Percentiles rank a stretch among this genome's conserved stretches.
phyloP scores from a whole-genome alignment of 1,140 invertebrate genomes.

The Tribolium madens region DNA sequence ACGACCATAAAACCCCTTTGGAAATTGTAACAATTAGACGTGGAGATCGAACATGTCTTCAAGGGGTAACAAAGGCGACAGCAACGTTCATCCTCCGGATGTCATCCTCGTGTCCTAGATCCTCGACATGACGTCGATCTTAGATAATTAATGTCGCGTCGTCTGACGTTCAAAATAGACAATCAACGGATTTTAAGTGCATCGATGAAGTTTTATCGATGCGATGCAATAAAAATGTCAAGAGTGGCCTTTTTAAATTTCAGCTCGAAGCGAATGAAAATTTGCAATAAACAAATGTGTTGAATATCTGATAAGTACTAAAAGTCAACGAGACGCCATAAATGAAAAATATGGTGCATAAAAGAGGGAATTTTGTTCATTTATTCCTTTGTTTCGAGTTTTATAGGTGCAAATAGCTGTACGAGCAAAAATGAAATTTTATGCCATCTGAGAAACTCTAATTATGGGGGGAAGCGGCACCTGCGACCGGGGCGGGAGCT shows the following conservation, averaged over 20 bases:
- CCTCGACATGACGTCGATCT: background rate
- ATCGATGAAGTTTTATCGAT: conserved; percentile 25
- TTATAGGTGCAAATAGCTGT: conserved; percentile 28
- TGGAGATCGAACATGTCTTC: background rate
- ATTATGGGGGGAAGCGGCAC: conserved; percentile 1
- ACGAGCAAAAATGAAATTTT: conserved; percentile 36
- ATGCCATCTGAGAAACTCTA: conserved; percentile 11
- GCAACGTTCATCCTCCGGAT: conserved; percentile 19
- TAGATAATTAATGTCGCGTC: conserved; percentile 16
- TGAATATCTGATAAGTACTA: conserved; percentile 38
- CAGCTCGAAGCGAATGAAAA: conserved; percentile 3
- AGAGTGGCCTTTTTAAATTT: conserved; percentile 21
- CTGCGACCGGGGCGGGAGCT: too few species aligned
- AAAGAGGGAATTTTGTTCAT: conserved; percentile 32
- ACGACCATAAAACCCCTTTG: background rate
- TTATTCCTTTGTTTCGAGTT: conserved; percentile 36
- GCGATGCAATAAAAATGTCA: conserved; percentile 18
- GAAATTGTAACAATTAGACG: conserved; percentile 1
- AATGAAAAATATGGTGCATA: conserved; percentile 34
- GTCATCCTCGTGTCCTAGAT: background rate
- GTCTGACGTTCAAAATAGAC: background rate
- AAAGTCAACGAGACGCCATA: conserved; percentile 23
- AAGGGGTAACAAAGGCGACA: background rate
- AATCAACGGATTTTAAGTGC: conserved; percentile 9
- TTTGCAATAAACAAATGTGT: conserved; percentile 38